A percentile compares a stretch with the other conserved stretches of the same genome.
These are phyloP conservation scores for Microtus obscurus DNA, from an alignment of 2,797 vertebrate species.

Conservation along the genomic window DNA sequence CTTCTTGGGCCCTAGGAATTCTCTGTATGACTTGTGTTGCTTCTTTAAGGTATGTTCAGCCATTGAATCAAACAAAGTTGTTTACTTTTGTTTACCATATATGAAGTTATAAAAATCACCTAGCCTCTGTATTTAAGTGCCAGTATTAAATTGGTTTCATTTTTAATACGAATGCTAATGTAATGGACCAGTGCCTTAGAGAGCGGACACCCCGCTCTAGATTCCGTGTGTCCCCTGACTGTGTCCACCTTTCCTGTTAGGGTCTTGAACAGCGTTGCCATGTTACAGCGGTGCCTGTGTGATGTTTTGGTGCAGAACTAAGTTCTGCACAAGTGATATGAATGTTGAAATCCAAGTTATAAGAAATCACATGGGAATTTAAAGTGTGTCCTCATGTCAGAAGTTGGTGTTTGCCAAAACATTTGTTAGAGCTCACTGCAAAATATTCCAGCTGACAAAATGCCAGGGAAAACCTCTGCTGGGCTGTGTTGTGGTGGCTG, in stretches of 20 bases:
- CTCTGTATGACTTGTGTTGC: slow-evolving; percentile 95
- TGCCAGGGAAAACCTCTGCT: not conserved
- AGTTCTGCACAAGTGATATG: not conserved
- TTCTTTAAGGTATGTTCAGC: slow-evolving; percentile 94
- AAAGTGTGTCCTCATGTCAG: not conserved
- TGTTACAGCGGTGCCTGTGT: not conserved
- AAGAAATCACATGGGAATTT: not conserved
- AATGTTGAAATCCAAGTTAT: slow-evolving; percentile 4
- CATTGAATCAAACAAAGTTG: slow-evolving; percentile 51
- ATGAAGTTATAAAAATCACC: slow-evolving; percentile 35
- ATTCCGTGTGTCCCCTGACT: not conserved
- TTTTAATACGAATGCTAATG: not conserved
- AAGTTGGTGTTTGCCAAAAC: not conserved
- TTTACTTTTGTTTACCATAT: slow-evolving; percentile 15
- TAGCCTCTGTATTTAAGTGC: slow-evolving; percentile 30
- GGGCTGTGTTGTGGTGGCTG: not conserved
- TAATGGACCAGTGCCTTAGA: not conserved
- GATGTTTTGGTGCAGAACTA: not conserved
- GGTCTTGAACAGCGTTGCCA: not conserved
- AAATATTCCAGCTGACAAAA: not conserved
- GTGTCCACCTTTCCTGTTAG: not conserved
- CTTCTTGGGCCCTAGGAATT: slow-evolving; percentile 96
- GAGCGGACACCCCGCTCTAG: not conserved
- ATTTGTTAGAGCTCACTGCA: not conserved
- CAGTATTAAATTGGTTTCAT: not conserved